These are phyloP conservation scores for Eupithecia pulchellata DNA, from an alignment of 2,888 invertebrate species.

Conservation along the genomic window DNA sequence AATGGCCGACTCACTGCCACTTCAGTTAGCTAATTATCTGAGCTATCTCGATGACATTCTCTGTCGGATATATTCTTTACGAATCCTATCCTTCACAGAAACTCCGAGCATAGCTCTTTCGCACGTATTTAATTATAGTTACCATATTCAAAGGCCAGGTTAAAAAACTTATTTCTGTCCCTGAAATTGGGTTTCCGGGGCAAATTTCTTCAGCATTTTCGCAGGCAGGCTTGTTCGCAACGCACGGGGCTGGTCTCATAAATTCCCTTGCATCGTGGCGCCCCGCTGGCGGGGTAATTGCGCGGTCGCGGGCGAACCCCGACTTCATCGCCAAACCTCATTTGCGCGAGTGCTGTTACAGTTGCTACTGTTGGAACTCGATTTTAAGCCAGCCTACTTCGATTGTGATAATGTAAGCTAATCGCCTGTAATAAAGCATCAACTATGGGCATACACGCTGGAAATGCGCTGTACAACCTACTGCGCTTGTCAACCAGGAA, in stretches of 20 bases:
- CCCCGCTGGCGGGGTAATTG: conserved; percentile 66
- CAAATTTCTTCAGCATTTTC: conserved; percentile 13
- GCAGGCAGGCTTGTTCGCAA: conserved; percentile 27
- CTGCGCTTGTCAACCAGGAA: too few species aligned
- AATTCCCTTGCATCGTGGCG: conserved; percentile 64
- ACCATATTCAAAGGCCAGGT: not conserved
- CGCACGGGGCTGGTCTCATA: conserved; percentile 49
- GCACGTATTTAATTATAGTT: too few species aligned
- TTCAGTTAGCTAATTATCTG: too few species aligned
- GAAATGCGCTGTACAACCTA: too few species aligned
- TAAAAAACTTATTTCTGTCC: not conserved
- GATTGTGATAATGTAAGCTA: too few species aligned
- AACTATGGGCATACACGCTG: too few species aligned
- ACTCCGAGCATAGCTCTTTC: too few species aligned
- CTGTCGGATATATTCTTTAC: too few species aligned
- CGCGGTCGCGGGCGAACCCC: conserved; percentile 58
- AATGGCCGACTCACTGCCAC: too few species aligned
- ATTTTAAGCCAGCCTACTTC: not conserved
- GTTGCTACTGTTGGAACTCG: conserved; percentile 54
- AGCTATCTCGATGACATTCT: too few species aligned
- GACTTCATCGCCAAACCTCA: conserved; percentile 66
- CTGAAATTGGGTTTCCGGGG: conserved; percentile 7
- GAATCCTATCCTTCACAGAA: too few species aligned
- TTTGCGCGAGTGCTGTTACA: conserved; percentile 62
- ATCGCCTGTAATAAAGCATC: too few species aligned